These are phyloP conservation scores for Drosophila recens DNA, from an alignment of 2,888 invertebrate genomes.

Conservation along the genomic window DNA sequence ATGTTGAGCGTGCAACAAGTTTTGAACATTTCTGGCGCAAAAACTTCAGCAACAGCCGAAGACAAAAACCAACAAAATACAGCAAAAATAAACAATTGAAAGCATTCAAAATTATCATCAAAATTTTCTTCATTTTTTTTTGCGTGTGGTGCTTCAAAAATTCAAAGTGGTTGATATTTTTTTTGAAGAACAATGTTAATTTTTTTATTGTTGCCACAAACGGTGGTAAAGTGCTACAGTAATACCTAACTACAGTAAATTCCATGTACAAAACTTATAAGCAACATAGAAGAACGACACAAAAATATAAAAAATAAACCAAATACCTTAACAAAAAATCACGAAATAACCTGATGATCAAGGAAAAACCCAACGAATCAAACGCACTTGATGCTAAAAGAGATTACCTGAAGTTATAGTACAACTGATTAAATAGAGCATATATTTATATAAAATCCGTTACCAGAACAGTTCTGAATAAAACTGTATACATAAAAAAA, in stretches of 20 bases:
- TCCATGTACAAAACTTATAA: conserved; percentile 20
- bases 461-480: conserved; percentile 3
- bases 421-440: conserved; percentile 11
- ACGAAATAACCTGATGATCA: conserved; percentile 14
- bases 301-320: conserved; percentile 4
- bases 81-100: conserved; percentile 7
- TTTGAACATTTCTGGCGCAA: conserved; percentile 18
- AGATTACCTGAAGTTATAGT: conserved; percentile 21
- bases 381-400: conserved; percentile 22
- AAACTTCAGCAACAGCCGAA: not conserved
- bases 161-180: conserved; percentile 32
- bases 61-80: not conserved
- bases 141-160: conserved; percentile 22
- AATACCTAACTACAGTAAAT: conserved; percentile 18
- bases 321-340: not conserved
- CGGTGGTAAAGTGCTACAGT: conserved; percentile 17
- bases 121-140: conserved; percentile 48
- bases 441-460: conserved; percentile 14
- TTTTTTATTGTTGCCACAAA: conserved; percentile 5
- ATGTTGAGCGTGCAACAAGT: conserved; percentile 47
- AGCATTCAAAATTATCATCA: conserved; percentile 5
- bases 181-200: not conserved
- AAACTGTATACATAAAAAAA: not conserved
- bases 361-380: conserved; percentile 35
- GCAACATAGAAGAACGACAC: not conserved